phyloP scores from a whole-genome alignment of 1,140 invertebrate genomes.

The Dolichoris vasculosae region DNA sequence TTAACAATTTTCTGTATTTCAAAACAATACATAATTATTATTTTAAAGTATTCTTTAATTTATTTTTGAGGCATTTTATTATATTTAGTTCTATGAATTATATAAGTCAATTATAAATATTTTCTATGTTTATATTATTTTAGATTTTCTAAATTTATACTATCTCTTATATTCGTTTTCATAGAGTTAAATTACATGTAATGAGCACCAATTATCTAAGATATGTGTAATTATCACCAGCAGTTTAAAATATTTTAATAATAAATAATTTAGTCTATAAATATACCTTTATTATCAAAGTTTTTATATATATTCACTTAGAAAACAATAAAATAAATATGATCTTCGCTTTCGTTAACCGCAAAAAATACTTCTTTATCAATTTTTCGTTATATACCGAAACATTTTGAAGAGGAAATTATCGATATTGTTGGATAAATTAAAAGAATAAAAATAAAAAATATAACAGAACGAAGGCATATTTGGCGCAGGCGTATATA shows the following conservation, averaged over 20 bases:
- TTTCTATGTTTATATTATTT: background rate
- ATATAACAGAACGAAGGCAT: background rate
- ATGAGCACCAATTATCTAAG: background rate
- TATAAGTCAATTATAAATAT: background rate
- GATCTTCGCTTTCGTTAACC: background rate
- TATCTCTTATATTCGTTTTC: background rate
- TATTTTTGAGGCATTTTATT: no score
- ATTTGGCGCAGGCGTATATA: background rate
- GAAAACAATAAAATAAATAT: background rate
- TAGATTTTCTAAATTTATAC: background rate
- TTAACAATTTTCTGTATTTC: no score
- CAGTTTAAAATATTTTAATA: background rate
- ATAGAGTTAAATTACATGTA: background rate
- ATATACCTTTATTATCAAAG: background rate
- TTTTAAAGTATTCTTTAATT: no score
- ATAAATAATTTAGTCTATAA: background rate
- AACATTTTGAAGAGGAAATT: background rate
- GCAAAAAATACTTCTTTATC: background rate
- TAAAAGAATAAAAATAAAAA: conserved; percentile 9
- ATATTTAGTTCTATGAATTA: no score
- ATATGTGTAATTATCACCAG: background rate
- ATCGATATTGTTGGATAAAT: conserved; percentile 37
- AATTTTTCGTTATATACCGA: background rate
- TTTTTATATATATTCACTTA: background rate
- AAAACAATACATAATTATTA: no score